Evolutionary conservation across 2,113 vertebrate genomes (phyloP), one percentile per base, ranked within the genome.

Genomic region (Cephalopterus ornatus): DNA sequence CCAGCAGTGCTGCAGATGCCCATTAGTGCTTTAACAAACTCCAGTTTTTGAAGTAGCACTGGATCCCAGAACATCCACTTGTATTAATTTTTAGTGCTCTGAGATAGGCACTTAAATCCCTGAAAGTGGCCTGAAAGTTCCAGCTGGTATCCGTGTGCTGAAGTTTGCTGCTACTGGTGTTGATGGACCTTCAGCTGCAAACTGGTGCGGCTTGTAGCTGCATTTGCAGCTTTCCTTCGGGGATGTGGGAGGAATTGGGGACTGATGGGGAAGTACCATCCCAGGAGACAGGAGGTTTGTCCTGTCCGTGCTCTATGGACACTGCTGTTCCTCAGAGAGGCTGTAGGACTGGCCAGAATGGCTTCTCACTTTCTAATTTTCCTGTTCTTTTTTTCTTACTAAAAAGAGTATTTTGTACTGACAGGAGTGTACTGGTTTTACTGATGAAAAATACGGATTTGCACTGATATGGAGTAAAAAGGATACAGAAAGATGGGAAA

Each of bases 191-290:
- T 33, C 30, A 28, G 76, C 66, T 83, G 61, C 74, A 35, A n/a
- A 30, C 53, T 12, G 41, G 9, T 61, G 42, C 32, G 74, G 28
- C 41, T 66, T 12, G 17, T 8, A 32, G 50, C 27, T n/a, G 72
- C 17, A 24, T 75, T 79, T 63, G 37, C 47, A 71, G 52, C 49
- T 58, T 56, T 53, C 39, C 2, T 3, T 8, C 52, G n/a, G 71
- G 62, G 24, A 49, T n/a, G 17, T 5, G 41, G 24, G 22, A 49
- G 32, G 58, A 83, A 30, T 0, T 2, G 13, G 28, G 71, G 24
- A 4, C 18, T 33, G 66, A 24, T 3, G 6, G 71, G 75, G 71
- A 52, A 71, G 55, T 1, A 1, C 26, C 0, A 0, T 50, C 53
- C 70, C 30, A 15, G 77, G 35, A 63, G 16, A 21, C 0, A 0